A percentile compares a stretch with the other conserved stretches of the same genome.
These are phyloP conservation scores for Trochalopteron elliotii DNA, from an alignment of 2,113 vertebrate genomes.

Conservation along the genomic window DNA sequence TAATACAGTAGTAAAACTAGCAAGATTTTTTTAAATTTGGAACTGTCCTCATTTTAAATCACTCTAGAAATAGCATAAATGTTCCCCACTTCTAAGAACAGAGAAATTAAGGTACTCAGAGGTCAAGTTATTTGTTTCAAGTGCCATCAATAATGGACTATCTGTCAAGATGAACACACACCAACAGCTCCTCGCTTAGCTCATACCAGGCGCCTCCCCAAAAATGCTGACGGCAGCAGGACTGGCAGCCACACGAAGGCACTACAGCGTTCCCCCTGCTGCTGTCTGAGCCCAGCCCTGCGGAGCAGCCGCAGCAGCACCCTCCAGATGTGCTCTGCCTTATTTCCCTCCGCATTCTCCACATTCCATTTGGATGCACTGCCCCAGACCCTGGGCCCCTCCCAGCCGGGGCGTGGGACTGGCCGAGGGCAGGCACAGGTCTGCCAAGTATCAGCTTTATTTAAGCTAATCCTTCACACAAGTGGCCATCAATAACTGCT, in stretches of 20 bases:
- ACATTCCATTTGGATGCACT: fast-evolving
- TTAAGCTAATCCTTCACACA: not conserved
- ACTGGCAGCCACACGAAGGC: fast-evolving
- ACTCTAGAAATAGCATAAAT: not conserved
- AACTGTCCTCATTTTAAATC: not conserved
- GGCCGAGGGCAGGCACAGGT: not conserved
- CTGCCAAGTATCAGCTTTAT: not conserved
- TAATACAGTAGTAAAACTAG: not conserved
- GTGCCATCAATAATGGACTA: not conserved
- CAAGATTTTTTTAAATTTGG: not conserved
- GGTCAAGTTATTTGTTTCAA: not conserved
- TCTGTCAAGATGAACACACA: fast-evolving
- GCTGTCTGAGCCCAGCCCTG: fast-evolving
- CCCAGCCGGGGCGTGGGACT: fast-evolving
- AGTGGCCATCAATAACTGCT: not conserved
- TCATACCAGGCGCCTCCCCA: fast-evolving
- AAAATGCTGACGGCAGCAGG: fast-evolving
- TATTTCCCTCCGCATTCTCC: not conserved
- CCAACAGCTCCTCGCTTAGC: fast-evolving
- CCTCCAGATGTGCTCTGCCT: not conserved
- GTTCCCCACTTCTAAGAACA: not conserved
- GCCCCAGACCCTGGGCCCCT: too few relatives aligned
- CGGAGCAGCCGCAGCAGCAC: not conserved
- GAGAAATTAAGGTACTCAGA: not conserved
- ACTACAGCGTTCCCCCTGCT: fast-evolving